phyloP scores from a whole-genome alignment of 2,797 vertebrate species.

The Urosaurus nigricauda region DNA sequence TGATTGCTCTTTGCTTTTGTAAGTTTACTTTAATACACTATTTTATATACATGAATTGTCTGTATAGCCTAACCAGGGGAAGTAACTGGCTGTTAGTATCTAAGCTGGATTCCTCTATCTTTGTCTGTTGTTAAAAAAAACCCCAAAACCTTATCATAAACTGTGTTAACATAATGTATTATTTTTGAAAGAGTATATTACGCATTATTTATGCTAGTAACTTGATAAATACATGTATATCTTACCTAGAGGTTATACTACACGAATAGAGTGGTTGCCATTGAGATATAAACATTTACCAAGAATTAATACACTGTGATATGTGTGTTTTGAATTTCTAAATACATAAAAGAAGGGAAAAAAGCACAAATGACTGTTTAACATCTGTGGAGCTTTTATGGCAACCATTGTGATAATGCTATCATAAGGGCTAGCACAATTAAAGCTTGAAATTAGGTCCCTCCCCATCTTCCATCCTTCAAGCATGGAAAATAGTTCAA shows the following conservation, averaged over 20 bases:
- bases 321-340: constrained; percentile 14
- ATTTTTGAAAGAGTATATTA: constrained; percentile 63
- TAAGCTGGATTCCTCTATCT: constrained; percentile 65
- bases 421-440: constrained; percentile 25
- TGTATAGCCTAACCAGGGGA: constrained; percentile 69
- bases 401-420: not conserved
- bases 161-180: constrained; percentile 66
- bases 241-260: constrained; percentile 50
- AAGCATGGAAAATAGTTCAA: constrained; percentile 27
- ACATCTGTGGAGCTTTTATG: constrained; percentile 11
- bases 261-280: constrained; percentile 31
- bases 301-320: constrained; percentile 20
- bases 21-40: constrained; percentile 86
- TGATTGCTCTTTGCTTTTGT: constrained; percentile 86
- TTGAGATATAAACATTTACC: constrained; percentile 30
- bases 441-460: constrained; percentile 29
- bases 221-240: constrained; percentile 40
- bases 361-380: not conserved
- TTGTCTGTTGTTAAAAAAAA: constrained; percentile 57
- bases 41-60: constrained; percentile 84
- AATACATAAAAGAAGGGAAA: not conserved
- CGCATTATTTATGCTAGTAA: constrained; percentile 39
- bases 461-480: constrained; percentile 23
- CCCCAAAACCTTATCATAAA: constrained; percentile 58
- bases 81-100: constrained; percentile 63